Conservation (phyloP, 2,797 vertebrate genomes). For the Thamnophis elegans region DNA sequence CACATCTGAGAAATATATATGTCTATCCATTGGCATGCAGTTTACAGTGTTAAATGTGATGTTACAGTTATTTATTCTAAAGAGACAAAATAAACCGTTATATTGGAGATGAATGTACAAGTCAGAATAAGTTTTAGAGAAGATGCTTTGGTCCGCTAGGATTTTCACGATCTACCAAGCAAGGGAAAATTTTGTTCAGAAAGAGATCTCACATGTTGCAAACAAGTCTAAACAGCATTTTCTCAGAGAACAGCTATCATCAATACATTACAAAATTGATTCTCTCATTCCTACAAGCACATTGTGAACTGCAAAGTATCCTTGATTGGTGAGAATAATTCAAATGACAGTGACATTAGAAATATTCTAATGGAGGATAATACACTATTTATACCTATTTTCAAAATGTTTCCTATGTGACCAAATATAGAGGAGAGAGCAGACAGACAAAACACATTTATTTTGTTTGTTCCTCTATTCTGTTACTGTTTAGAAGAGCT, state of each 20-base stretch:
- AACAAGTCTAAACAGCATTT: slow-evolving; percentile 19
- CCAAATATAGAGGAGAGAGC: background rate
- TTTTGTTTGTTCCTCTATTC: background rate
- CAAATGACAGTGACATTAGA: background rate
- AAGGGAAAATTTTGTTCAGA: slow-evolving; percentile 34
- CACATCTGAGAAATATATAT: fast-evolving
- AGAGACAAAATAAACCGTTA: slow-evolving; percentile 36
- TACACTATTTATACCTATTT: background rate
- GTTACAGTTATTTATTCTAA: slow-evolving; percentile 38
- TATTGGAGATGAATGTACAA: slow-evolving; percentile 23
- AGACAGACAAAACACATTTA: background rate
- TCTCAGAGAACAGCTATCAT: slow-evolving; percentile 17
- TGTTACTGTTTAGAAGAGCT: background rate
- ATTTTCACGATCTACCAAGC: slow-evolving; percentile 19
- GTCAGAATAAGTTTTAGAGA: slow-evolving; percentile 35
- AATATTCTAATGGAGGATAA: background rate
- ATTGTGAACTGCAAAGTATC: background rate
- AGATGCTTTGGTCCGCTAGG: slow-evolving; percentile 34
- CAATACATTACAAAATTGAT: background rate
- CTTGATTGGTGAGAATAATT: background rate
- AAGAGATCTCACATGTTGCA: slow-evolving; percentile 26
- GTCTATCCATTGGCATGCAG: background rate
- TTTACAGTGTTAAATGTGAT: slow-evolving; percentile 14
- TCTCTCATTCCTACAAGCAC: slow-evolving; percentile 10
- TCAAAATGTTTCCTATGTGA: background rate